Conservation (phyloP, 2,113 vertebrate genomes). For the Callopanchax toddi region DNA sequence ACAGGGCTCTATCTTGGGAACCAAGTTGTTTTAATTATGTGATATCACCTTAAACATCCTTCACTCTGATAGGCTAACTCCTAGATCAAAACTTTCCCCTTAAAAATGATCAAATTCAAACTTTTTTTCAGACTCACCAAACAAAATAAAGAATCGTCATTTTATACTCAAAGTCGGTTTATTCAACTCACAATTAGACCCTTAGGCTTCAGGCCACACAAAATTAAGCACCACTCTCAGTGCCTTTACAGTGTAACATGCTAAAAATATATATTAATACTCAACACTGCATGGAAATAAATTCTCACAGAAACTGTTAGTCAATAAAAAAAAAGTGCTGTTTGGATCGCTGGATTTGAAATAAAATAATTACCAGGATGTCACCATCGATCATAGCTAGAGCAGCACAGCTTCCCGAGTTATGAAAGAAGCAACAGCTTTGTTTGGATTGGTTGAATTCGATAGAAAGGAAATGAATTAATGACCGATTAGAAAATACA, state of each 20-base stretch:
- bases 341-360: conserved; percentile 24
- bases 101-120: neutral
- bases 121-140: neutral
- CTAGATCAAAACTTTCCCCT: too few relatives aligned
- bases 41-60: too few relatives aligned
- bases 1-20: too few relatives aligned
- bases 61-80: too few relatives aligned
- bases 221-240: conserved; percentile 61
- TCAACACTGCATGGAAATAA: conserved; percentile 39
- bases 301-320: conserved; percentile 46
- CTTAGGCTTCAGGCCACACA: conserved; percentile 43
- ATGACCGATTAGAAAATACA: conserved; percentile 40
- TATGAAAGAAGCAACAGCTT: conserved; percentile 23
- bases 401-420: conserved; percentile 46
- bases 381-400: conserved; percentile 36
- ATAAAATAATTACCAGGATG: conserved; percentile 41
- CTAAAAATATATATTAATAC: conserved; percentile 43
- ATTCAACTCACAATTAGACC: conserved; percentile 65
- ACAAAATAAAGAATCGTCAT: neutral
- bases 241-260: conserved; percentile 73
- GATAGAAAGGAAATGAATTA: conserved; percentile 28
- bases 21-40: too few relatives aligned
- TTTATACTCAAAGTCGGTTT: conserved; percentile 69
- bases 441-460: conserved; percentile 39
- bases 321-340: conserved; percentile 12